These are phyloP conservation scores for Caenorhabditis latens DNA, from an alignment of 1,140 invertebrate genomes.

Conservation along the genomic window DNA sequence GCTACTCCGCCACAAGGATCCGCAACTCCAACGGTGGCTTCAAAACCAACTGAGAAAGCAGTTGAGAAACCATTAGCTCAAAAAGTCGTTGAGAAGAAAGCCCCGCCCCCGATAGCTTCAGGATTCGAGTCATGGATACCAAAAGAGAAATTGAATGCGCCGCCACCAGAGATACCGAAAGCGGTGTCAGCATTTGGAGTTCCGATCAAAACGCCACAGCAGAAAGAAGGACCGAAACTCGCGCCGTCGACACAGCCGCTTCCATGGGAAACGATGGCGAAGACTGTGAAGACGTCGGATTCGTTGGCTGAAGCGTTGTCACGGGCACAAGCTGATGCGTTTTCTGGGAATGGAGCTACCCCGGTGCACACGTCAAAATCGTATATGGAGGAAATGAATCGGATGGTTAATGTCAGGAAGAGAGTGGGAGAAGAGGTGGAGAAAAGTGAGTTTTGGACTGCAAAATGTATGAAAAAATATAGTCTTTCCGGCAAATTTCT, in stretches of 20 bases:
- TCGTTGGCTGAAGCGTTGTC: not conserved
- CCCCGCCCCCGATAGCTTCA: not conserved
- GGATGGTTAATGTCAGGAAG: not conserved
- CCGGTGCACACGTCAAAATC: not conserved
- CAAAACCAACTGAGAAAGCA: not conserved
- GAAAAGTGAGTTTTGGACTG: not conserved
- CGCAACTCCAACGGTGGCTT: not conserved
- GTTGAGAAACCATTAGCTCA: not conserved
- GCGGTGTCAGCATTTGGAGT: conserved; percentile 29
- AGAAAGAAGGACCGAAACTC: not conserved
- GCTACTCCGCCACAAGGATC: conserved; percentile 1
- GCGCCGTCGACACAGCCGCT: not conserved
- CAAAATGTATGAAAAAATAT: no score
- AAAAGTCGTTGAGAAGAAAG: conserved; percentile 13
- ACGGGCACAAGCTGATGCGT: not conserved
- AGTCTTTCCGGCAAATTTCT: no score
- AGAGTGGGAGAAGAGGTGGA: not conserved
- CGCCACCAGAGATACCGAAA: conserved; percentile 6
- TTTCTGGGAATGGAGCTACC: not conserved
- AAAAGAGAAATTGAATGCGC: conserved; percentile 21
- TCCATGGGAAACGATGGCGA: conserved; percentile 7
- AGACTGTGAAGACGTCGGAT: not conserved
- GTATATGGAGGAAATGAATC: not conserved
- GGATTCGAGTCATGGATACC: conserved; percentile 24
- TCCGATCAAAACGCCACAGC: not conserved